Evolutionary conservation across 2,888 invertebrate species (phyloP).

Genomic region (Ypsolopha scabrella): DNA sequence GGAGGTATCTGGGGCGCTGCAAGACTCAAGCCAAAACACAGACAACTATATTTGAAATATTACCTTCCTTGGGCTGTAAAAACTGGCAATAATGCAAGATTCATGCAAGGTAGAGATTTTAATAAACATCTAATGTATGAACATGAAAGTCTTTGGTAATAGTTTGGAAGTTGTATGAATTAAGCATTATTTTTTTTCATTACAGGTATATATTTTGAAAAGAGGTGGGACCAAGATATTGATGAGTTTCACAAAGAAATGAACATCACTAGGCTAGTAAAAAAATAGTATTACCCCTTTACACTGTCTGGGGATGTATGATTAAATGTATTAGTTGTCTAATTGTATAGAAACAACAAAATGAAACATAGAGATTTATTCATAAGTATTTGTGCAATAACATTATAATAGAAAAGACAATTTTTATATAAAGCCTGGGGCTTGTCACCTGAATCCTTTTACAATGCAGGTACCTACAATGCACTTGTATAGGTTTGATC

Average conservation of each 20-base stretch:
- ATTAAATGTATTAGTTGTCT: no score
- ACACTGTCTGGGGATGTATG: no score
- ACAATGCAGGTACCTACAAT: no score
- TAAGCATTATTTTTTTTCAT: slow-evolving; percentile 7
- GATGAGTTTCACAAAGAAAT: slow-evolving; percentile 84
- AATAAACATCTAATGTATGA: no score
- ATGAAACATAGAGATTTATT: no score
- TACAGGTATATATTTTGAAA: slow-evolving; percentile 85
- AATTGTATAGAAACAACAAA: no score
- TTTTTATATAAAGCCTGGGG: no score
- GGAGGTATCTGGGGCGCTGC: slow-evolving; percentile 94
- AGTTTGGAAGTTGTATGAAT: not conserved
- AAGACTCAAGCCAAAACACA: slow-evolving; percentile 86
- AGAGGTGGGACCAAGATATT: slow-evolving; percentile 91
- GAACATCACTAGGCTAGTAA: slow-evolving; percentile 74
- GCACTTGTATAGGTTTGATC: no score
- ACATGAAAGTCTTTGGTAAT: no score
- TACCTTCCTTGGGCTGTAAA: slow-evolving; percentile 90
- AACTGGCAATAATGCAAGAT: slow-evolving; percentile 80
- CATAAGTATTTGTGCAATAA: no score
- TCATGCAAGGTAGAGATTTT: slow-evolving; percentile 75
- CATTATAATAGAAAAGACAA: no score
- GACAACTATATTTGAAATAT: slow-evolving; percentile 79
- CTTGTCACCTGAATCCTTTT: no score
- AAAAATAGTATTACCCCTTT: slow-evolving; percentile 4